A percentile compares a stretch with the other conserved stretches of the same genome.
Conservation (phyloP, 2,113 vertebrate species). For the Salvelinus sp. region DNA sequence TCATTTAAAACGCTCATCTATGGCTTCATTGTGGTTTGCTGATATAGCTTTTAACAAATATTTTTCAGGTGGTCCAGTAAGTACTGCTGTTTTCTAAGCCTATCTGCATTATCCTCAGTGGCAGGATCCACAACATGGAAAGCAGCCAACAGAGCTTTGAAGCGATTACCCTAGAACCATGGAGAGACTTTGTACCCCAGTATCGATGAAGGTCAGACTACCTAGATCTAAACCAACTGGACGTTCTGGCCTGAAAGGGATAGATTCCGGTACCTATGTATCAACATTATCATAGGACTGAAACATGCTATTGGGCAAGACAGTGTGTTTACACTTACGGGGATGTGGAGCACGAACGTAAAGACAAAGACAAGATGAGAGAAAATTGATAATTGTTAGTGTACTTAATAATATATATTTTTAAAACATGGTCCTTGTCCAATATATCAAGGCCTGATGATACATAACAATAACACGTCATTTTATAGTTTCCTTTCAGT, state of each 20-base stretch:
- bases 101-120: constrained; percentile 6
- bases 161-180: constrained; percentile 6
- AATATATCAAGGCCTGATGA: too few species aligned
- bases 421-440: too few species aligned
- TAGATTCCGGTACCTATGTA: background rate
- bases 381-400: too few species aligned
- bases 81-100: background rate
- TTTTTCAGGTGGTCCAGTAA: constrained; percentile 2
- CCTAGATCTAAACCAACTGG: background rate
- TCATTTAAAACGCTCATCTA: constrained; percentile 11
- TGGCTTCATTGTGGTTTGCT: constrained; percentile 3
- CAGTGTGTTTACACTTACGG: too few species aligned
- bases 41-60: background rate
- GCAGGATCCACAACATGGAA: constrained; percentile 2
- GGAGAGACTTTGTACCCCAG: constrained; percentile 6
- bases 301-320: background rate
- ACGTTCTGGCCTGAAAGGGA: background rate
- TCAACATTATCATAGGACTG: background rate
- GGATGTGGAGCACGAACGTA: too few species aligned
- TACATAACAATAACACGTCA: too few species aligned
- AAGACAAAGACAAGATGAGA: too few species aligned
- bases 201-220: background rate
- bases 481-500: too few species aligned
- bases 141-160: constrained; percentile 5
- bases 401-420: too few species aligned